These are phyloP conservation scores for Cotesia glomerata DNA, from an alignment of 1,140 invertebrate species.

Conservation along the genomic window DNA sequence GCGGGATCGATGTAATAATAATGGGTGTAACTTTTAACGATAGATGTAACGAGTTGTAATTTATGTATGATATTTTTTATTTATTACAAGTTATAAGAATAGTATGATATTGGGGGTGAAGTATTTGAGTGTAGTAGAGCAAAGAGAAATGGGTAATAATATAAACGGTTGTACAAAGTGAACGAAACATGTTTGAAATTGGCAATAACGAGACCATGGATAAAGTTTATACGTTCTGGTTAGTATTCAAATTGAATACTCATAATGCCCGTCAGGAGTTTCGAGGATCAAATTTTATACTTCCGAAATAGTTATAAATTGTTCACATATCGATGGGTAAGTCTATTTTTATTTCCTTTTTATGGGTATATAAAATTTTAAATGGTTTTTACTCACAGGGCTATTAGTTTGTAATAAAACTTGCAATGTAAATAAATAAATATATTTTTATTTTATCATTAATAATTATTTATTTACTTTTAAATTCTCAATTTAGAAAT, in stretches of 20 bases:
- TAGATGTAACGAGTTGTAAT: conserved; percentile 1
- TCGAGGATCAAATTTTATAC: neutral
- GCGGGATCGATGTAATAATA: too few species aligned
- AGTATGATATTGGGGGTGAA: neutral
- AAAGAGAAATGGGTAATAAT: conserved; percentile 19
- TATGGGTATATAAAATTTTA: too few species aligned
- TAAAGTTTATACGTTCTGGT: conserved; percentile 28
- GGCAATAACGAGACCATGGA: conserved; percentile 26
- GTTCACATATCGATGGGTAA: neutral
- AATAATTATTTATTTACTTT: too few species aligned
- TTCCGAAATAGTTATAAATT: conserved; percentile 17
- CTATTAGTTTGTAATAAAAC: too few species aligned
- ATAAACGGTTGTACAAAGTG: conserved; percentile 26
- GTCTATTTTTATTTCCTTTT: too few species aligned
- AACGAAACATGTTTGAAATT: conserved; percentile 25
- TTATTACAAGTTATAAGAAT: neutral
- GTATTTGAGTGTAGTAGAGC: neutral
- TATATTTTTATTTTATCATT: too few species aligned
- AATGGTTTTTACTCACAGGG: too few species aligned
- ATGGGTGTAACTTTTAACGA: neutral
- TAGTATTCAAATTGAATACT: conserved; percentile 32
- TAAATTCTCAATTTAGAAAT: too few species aligned
- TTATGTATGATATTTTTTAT: neutral
- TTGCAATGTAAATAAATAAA: too few species aligned
- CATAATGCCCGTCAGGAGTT: conserved; percentile 25